Evolutionary conservation across 2,797 vertebrate genomes (phyloP).

Genomic region (Chaenodraco wilsoni): DNA sequence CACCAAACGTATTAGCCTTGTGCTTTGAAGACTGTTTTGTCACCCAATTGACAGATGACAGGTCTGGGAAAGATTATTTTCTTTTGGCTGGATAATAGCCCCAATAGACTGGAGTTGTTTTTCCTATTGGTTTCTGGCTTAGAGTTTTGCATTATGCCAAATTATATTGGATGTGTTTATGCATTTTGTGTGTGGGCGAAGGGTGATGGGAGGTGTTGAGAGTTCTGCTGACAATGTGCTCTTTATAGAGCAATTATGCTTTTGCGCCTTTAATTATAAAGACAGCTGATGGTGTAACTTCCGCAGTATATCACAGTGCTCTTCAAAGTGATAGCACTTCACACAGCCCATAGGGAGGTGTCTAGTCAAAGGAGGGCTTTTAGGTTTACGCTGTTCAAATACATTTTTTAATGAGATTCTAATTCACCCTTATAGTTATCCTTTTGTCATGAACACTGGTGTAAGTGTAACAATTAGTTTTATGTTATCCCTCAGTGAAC

Average conservation of each 20-base stretch:
- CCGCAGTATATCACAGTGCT: constrained; percentile 43
- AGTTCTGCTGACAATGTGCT: constrained; percentile 33
- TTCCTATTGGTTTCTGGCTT: constrained; percentile 45
- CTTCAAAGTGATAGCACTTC: constrained; percentile 71
- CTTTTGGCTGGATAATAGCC: constrained; percentile 54
- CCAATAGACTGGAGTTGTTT: constrained; percentile 45
- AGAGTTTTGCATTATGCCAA: constrained; percentile 24
- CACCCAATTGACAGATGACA: constrained; percentile 70
- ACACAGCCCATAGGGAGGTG: constrained; percentile 45
- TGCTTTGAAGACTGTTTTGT: constrained; percentile 69
- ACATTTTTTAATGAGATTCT: constrained; percentile 53
- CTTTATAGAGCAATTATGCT: constrained; percentile 64
- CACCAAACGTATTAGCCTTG: constrained; percentile 61
- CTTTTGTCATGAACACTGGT: constrained; percentile 28
- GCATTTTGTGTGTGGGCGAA: constrained; percentile 26
- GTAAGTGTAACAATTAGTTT: constrained; percentile 16
- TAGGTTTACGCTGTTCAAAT: constrained; percentile 45
- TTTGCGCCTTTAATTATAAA: constrained; percentile 57
- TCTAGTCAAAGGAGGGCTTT: constrained; percentile 50
- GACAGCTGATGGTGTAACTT: constrained; percentile 59
- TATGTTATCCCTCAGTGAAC: constrained; percentile 11
- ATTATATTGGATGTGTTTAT: constrained; percentile 9
- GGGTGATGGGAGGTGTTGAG: constrained; percentile 23
- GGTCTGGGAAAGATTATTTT: constrained; percentile 45
- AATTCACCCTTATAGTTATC: constrained; percentile 29